A percentile compares a stretch with the other conserved stretches of the same genome.
Conservation (phyloP, 2,888 invertebrate species). For the Neoscelio sp. region DNA sequence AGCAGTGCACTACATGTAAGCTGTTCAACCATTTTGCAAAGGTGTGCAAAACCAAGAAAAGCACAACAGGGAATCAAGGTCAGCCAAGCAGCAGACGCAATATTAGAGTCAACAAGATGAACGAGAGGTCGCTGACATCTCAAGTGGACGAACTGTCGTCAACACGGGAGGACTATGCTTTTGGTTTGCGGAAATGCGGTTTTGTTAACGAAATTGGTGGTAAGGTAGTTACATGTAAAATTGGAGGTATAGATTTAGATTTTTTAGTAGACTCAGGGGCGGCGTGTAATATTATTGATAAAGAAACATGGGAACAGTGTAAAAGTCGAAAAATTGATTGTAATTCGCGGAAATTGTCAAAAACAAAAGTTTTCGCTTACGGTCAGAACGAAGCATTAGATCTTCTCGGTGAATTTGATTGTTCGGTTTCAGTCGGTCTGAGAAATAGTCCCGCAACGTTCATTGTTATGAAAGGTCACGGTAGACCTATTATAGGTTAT, state of each 20-base stretch:
- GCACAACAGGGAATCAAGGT: background rate
- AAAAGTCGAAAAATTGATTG: slow-evolving; percentile 49
- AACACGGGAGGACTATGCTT: background rate
- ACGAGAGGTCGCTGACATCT: background rate
- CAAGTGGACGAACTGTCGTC: background rate
- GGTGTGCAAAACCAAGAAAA: background rate
- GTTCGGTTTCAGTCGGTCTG: slow-evolving; percentile 54
- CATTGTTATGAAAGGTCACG: slow-evolving; percentile 51
- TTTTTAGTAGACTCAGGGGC: slow-evolving; percentile 71
- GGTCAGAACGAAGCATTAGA: slow-evolving; percentile 55
- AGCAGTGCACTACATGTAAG: slow-evolving; percentile 66
- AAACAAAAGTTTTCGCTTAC: slow-evolving; percentile 66
- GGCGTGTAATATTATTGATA: slow-evolving; percentile 57
- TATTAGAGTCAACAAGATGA: slow-evolving; percentile 2
- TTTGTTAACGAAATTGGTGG: background rate
- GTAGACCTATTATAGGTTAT: slow-evolving; percentile 67
- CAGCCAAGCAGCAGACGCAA: background rate
- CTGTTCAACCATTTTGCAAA: slow-evolving; percentile 65
- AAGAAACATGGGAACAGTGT: slow-evolving; percentile 61
- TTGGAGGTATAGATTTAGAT: slow-evolving; percentile 63
- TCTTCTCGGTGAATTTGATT: slow-evolving; percentile 67
- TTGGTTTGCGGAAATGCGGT: background rate
- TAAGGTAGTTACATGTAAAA: background rate
- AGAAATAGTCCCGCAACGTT: slow-evolving; percentile 51
- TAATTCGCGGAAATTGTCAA: slow-evolving; percentile 48